Percentiles rank a stretch among this genome's conserved stretches.
phyloP scores from a whole-genome alignment of 2,888 invertebrate genomes.

The Cephus spinipes region DNA sequence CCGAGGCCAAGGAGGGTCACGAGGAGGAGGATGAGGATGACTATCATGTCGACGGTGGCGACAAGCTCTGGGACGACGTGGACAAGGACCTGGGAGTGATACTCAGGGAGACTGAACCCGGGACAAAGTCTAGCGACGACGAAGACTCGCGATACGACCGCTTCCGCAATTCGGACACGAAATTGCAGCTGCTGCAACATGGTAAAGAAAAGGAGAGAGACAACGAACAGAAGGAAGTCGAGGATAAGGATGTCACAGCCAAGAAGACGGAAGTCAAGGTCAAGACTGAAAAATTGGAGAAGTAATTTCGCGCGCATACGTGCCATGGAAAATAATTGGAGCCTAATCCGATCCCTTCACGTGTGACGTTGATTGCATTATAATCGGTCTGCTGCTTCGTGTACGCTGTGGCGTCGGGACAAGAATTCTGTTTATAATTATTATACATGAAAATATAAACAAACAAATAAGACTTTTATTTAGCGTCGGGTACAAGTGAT shows the following conservation, averaged over 20 bases:
- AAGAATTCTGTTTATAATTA: neutral
- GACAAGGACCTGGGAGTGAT: slow-evolving; percentile 85
- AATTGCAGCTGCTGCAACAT: slow-evolving; percentile 41
- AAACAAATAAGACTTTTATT: neutral
- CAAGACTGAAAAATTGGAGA: slow-evolving; percentile 48
- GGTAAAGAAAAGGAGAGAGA: slow-evolving; percentile 38
- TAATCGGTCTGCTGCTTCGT: neutral
- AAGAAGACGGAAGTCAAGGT: slow-evolving; percentile 49
- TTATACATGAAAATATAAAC: neutral
- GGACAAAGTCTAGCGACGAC: slow-evolving; percentile 73
- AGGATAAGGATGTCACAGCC: slow-evolving; percentile 63
- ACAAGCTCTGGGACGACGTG: slow-evolving; percentile 84
- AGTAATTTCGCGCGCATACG: slow-evolving; percentile 32
- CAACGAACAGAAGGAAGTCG: slow-evolving; percentile 66
- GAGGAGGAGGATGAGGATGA: slow-evolving; percentile 68
- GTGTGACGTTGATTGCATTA: neutral
- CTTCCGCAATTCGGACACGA: slow-evolving; percentile 76
- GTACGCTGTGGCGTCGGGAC: neutral
- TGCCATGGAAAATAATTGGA: neutral
- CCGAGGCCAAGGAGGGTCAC: slow-evolving; percentile 32
- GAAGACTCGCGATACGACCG: slow-evolving; percentile 77
- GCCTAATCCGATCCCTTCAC: neutral
- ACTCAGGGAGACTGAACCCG: slow-evolving; percentile 73
- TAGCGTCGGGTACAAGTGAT: neutral
- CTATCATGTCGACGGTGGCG: slow-evolving; percentile 67